Base-by-base conservation (phyloP, 2,888 invertebrate genomes). In the Globia sparganii region DNA sequence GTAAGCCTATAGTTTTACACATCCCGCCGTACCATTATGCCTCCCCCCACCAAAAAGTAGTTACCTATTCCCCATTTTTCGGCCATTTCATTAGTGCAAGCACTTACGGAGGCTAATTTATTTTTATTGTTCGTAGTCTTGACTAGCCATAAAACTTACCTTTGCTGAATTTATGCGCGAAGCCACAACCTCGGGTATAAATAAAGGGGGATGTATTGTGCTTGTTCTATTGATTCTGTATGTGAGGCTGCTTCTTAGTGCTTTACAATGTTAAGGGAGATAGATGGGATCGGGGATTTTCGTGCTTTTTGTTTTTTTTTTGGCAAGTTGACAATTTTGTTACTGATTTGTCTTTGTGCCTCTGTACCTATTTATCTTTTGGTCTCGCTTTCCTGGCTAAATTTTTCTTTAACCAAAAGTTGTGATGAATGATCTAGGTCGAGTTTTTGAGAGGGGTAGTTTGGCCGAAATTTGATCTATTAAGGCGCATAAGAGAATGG, bases 71-170 rank as follows among this genome's bases (percentile, higher is more conserved):
- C 58, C 66, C 80, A 86, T 76, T 84, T 85, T 88, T 88, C 81
- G 80, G 74, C 67, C 87, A 85, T 87, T 87, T 87, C 89, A 88
- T 87, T 87, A 87, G 77, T 67, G 59, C 86, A 80, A 75, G 77
- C 87, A 87, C 89, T 88, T 83, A 84, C 81, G 46, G 34, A 70
- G 73, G 77, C 86, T 87, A 87, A 87, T 87, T 87, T 87, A 87
- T 87, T 87, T 87, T 87, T 87, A 87, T 88, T 87, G 87, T 86
- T 73, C 81, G 85, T 71, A 81, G 71, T 79, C 80, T 85, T 85
- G 81, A 80, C 78, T 81, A 80, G 80, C 87, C 37, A 77, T 86
- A 78, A 85, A 83, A 85, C 78, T 80, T 77, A 87, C 87, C 87
- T 85, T 78, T 58, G 67, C 69, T 49, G 81, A 70, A 87, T 87